These are phyloP conservation scores for Umimayanthus kanabou DNA, from an alignment of 92 coral and sea anemone species.

Conservation along the genomic window DNA sequence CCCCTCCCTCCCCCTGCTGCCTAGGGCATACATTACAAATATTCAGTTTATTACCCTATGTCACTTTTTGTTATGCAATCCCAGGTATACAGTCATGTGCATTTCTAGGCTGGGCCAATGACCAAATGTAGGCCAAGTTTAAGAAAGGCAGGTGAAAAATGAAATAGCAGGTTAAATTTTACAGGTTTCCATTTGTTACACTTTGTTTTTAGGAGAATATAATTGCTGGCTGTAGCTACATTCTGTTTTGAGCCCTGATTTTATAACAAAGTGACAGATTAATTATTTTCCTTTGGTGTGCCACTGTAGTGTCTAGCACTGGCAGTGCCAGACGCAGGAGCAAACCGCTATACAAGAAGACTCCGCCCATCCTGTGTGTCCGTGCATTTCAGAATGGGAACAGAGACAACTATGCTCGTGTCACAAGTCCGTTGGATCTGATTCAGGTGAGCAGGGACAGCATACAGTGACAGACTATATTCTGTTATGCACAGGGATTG, in stretches of 20 bases:
- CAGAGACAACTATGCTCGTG: conserved; percentile 87
- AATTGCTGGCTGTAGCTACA: too few relatives aligned
- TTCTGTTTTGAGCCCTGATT: not conserved
- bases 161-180: too few relatives aligned
- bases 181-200: too few relatives aligned
- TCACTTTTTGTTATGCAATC: too few relatives aligned
- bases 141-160: too few relatives aligned
- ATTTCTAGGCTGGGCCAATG: too few relatives aligned
- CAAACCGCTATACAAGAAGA: conserved; percentile 80
- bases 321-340: conserved; percentile 54
- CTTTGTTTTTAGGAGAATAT: too few relatives aligned
- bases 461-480: not conserved
- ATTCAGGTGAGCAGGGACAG: conserved; percentile 51
- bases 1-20: too few relatives aligned
- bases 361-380: conserved; percentile 74
- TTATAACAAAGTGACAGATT: not conserved
- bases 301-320: conserved; percentile 48
- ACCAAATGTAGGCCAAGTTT: too few relatives aligned
- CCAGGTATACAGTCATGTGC: too few relatives aligned
- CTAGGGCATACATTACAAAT: too few relatives aligned
- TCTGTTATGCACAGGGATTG: not conserved
- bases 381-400: conserved; percentile 97
- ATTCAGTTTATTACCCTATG: too few relatives aligned
- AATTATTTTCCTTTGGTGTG: not conserved
- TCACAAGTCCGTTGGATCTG: conserved; percentile 83